These are phyloP conservation scores for Cynocephalus volans DNA, from an alignment of 2,113 vertebrate genomes.

Conservation along the genomic window DNA sequence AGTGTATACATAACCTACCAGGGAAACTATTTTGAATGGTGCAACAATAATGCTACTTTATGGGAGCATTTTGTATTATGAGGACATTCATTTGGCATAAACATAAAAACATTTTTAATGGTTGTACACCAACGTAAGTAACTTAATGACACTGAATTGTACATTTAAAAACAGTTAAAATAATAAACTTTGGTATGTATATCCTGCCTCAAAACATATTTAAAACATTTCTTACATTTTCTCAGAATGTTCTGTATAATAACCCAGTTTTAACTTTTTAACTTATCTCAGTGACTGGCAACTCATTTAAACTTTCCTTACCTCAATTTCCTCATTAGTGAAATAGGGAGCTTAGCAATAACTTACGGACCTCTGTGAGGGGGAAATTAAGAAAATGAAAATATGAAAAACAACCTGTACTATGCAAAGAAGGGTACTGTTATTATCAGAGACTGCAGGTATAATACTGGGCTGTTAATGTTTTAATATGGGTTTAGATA, in stretches of 20 bases:
- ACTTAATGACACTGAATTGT: neutral
- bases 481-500: conserved; percentile 33
- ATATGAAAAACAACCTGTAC: neutral
- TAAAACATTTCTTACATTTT: conserved; percentile 14
- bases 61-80: neutral
- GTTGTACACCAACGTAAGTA: neutral
- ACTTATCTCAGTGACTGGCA: conserved; percentile 23
- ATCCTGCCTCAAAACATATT: neutral
- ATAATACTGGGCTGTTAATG: neutral
- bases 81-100: neutral
- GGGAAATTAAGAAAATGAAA: conserved; percentile 24
- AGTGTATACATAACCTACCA: neutral
- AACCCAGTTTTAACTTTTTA: conserved; percentile 40
- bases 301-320: conserved; percentile 28
- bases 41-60: neutral
- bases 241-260: neutral
- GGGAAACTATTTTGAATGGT: neutral
- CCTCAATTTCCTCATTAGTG: conserved; percentile 12
- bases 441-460: conserved; percentile 15
- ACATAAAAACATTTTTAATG: conserved; percentile 45
- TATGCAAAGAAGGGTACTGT: conserved; percentile 18
- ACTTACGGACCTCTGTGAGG: neutral
- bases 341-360: conserved; percentile 20
- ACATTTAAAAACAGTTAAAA: conserved; percentile 23
- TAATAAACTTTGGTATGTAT: neutral